A percentile compares a stretch with the other conserved stretches of the same genome.
Conservation (phyloP, 1,140 invertebrate genomes). For the Habropoda laboriosa region DNA sequence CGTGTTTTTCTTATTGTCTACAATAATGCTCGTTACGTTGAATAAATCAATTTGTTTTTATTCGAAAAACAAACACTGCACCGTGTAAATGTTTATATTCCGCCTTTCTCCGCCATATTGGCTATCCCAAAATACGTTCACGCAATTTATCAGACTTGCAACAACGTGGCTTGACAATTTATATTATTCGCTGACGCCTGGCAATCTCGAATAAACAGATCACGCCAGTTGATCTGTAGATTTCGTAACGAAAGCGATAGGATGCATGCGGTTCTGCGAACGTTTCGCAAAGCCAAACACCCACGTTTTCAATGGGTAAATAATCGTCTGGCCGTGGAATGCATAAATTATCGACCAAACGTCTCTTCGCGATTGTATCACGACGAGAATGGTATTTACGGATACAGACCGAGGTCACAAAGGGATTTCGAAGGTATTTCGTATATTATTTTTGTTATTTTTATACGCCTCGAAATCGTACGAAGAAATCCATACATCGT, state of each 20-base stretch:
- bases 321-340: background rate
- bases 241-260: background rate
- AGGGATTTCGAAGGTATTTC: constrained; percentile 80
- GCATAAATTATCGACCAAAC: background rate
- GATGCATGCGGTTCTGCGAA: constrained; percentile 34
- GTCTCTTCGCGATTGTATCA: constrained; percentile 78
- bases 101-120: background rate
- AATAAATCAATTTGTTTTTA: background rate
- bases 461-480: background rate
- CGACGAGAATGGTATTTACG: constrained; percentile 83
- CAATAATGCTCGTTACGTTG: background rate
- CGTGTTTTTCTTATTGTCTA: background rate
- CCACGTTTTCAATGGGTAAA: constrained; percentile 2
- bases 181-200: background rate
- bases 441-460: background rate
- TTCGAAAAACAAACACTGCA: background rate
- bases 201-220: constrained; percentile 39
- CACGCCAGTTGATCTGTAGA: background rate
- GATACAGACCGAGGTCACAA: constrained; percentile 79
- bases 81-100: background rate
- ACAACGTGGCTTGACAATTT: background rate
- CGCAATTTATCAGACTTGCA: background rate
- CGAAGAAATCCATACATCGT: too few species aligned
- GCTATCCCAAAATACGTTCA: too few species aligned
- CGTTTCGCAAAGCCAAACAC: background rate